Conservation (phyloP, 2,888 invertebrate species). For the Limnephilus marmoratus region DNA sequence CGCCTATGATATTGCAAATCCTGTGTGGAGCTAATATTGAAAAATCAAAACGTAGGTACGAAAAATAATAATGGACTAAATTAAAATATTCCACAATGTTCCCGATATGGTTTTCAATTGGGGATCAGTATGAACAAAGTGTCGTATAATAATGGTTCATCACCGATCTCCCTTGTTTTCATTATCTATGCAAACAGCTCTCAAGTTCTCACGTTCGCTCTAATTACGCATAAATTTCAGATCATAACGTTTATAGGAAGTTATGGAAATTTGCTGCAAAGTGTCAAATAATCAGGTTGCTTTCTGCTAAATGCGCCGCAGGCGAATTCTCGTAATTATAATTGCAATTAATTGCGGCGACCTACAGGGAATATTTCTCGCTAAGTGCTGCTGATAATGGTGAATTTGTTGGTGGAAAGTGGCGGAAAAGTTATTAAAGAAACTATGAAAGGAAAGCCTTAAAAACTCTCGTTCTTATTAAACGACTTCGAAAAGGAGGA, state of each 20-base stretch:
- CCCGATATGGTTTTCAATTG: too few relatives aligned
- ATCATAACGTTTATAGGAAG: neutral
- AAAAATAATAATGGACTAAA: too few relatives aligned
- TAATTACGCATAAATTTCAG: neutral
- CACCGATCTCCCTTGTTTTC: too few relatives aligned
- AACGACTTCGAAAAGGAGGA: too few relatives aligned
- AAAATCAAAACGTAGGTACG: too few relatives aligned
- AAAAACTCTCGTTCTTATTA: neutral
- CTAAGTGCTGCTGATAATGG: neutral
- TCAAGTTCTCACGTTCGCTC: neutral
- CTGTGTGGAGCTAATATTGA: too few relatives aligned
- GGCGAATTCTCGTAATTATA: neutral
- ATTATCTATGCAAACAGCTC: neutral
- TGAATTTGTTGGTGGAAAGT: neutral
- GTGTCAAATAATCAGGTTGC: neutral
- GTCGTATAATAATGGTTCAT: too few relatives aligned
- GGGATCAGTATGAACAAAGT: too few relatives aligned
- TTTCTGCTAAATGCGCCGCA: neutral
- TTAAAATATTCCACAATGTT: too few relatives aligned
- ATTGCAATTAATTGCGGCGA: neutral
- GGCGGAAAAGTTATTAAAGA: neutral
- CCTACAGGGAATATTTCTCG: neutral
- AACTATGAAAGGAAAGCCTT: neutral
- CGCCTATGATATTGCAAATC: too few relatives aligned
- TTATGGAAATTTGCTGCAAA: neutral